Percentiles rank a stretch among this genome's conserved stretches.
These are phyloP conservation scores for Scomber japonicus DNA, from an alignment of 2,113 vertebrate species.

Conservation along the genomic window DNA sequence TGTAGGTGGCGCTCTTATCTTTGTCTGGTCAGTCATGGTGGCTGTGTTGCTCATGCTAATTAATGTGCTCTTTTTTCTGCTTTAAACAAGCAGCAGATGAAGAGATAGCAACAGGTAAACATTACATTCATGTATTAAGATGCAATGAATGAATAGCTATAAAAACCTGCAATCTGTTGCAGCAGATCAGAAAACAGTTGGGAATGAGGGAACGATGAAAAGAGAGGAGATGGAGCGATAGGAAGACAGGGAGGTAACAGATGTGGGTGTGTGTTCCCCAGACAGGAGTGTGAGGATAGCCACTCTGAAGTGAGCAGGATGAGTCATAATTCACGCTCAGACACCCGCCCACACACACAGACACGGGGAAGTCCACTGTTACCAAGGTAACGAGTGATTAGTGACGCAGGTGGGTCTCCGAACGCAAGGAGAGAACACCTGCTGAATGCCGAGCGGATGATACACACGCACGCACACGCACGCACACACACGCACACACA, in stretches of 20 bases:
- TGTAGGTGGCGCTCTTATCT: conserved; percentile 55
- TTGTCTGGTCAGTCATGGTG: background rate
- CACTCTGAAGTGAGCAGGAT: conserved; percentile 70
- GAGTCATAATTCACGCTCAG: conserved; percentile 75
- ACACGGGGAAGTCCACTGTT: conserved; percentile 76
- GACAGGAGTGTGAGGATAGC: conserved; percentile 74
- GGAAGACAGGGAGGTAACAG: conserved; percentile 37
- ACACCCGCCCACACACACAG: conserved; percentile 45
- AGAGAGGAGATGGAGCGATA: background rate
- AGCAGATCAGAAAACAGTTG: background rate
- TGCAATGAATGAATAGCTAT: background rate
- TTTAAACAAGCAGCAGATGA: background rate
- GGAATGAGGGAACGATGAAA: background rate
- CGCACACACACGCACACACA: conserved; percentile 21
- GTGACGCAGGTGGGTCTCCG: conserved; percentile 77
- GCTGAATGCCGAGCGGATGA: conserved; percentile 67
- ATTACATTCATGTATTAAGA: background rate
- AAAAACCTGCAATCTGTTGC: background rate
- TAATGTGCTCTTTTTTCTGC: background rate
- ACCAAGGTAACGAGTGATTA: conserved; percentile 73
- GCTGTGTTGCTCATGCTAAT: background rate
- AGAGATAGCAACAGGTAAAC: conserved; percentile 11
- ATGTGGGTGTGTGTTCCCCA: conserved; percentile 77
- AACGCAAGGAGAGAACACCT: conserved; percentile 63
- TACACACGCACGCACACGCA: conserved; percentile 10